Evolutionary conservation across 2,797 vertebrate genomes (phyloP).

Genomic region (Australoheros facetus): DNA sequence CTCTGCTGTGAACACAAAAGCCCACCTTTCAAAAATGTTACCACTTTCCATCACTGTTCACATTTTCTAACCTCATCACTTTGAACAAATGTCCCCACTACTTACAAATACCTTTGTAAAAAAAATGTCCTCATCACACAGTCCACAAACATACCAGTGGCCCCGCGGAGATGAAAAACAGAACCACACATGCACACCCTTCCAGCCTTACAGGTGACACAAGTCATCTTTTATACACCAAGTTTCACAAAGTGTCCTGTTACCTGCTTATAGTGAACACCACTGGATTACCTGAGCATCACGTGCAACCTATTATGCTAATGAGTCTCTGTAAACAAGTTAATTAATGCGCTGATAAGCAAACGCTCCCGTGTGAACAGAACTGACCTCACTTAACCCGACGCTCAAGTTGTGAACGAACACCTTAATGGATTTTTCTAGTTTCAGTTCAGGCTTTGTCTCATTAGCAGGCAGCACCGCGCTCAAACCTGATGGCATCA

Average conservation of each 20-base stretch:
- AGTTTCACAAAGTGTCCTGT: neutral
- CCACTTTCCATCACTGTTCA: too few relatives aligned
- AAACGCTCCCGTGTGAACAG: neutral
- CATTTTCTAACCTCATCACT: too few relatives aligned
- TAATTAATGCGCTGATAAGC: neutral
- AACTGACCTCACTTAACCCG: neutral
- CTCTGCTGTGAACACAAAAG: too few relatives aligned
- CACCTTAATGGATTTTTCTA: neutral
- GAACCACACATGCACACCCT: neutral
- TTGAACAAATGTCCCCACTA: neutral
- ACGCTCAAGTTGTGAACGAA: neutral
- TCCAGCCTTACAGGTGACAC: too few relatives aligned
- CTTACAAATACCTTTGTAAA: neutral
- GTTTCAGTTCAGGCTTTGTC: too few relatives aligned
- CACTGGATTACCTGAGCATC: neutral
- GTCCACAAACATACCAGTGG: neutral
- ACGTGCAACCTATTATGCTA: neutral
- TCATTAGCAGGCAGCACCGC: neutral
- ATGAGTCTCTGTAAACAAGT: neutral
- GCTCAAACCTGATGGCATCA: neutral
- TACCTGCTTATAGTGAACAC: neutral
- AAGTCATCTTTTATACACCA: neutral
- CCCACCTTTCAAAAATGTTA: too few relatives aligned
- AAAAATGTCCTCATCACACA: neutral
- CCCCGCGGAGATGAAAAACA: neutral